phyloP scores from a whole-genome alignment of 2,797 vertebrate species.

The Chaunax sp. region DNA sequence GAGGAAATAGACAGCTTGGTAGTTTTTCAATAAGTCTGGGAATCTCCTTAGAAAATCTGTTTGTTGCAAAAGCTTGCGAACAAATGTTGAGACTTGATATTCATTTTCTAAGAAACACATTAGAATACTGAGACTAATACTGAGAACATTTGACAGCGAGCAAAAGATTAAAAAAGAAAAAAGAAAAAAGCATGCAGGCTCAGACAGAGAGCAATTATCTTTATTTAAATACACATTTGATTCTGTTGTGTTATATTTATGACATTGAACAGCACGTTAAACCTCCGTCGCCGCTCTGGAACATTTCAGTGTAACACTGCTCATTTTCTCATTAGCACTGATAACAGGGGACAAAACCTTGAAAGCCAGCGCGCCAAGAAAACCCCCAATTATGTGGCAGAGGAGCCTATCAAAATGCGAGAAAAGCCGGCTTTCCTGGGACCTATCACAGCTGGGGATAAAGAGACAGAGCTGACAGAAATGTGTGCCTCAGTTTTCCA shows the following conservation, averaged over 20 bases:
- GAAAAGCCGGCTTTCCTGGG: conserved; percentile 41
- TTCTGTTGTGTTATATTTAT: conserved; percentile 62
- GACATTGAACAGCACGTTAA: conserved; percentile 42
- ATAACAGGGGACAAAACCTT: conserved; percentile 76
- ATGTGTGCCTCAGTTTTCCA: conserved; percentile 52
- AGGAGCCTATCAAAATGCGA: conserved; percentile 64
- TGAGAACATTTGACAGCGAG: neutral
- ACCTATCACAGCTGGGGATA: conserved; percentile 65
- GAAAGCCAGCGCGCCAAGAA: conserved; percentile 64
- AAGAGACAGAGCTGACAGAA: conserved; percentile 52
- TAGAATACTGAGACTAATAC: conserved; percentile 11
- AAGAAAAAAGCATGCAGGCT: conserved; percentile 5
- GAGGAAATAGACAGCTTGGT: conserved; percentile 31
- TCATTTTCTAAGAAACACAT: conserved; percentile 16
- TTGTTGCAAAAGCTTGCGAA: conserved; percentile 9
- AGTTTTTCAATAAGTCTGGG: conserved; percentile 22
- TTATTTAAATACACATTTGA: conserved; percentile 37
- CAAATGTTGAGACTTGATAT: conserved; percentile 10
- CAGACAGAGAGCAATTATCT: conserved; percentile 29
- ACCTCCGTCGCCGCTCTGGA: conserved; percentile 48
- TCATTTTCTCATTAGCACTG: conserved; percentile 79
- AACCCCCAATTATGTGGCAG: conserved; percentile 76
- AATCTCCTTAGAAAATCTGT: conserved; percentile 14
- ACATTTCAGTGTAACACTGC: conserved; percentile 44
- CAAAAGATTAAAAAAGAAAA: conserved; percentile 21